Percentiles rank a stretch among this genome's conserved stretches.
These are phyloP conservation scores for Euproctis similis DNA, from an alignment of 2,888 invertebrate genomes.

Conservation along the genomic window DNA sequence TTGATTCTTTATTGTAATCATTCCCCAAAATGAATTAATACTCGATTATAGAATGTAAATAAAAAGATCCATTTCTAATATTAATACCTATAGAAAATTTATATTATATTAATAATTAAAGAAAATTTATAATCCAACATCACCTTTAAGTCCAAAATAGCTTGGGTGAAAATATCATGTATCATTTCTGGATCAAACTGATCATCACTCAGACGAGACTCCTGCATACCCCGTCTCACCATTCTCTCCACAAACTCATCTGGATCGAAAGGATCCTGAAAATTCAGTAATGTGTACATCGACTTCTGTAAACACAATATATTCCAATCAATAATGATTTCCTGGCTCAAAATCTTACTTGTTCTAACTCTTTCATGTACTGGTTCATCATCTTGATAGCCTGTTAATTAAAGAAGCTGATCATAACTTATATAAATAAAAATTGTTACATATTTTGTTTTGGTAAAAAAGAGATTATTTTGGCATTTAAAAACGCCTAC, in stretches of 20 bases:
- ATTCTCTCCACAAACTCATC: constrained; percentile 98
- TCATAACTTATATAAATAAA: too few relatives aligned
- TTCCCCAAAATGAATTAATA: too few relatives aligned
- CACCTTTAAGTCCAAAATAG: constrained; percentile 85
- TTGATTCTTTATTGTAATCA: too few relatives aligned
- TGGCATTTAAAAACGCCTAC: constrained; percentile 3
- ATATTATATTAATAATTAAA: too few relatives aligned
- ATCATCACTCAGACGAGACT: constrained; percentile 78
- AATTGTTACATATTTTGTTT: too few relatives aligned
- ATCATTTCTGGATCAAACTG: constrained; percentile 89
- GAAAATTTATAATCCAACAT: too few relatives aligned
- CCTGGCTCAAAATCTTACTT: constrained; percentile 71
- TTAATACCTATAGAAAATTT: too few relatives aligned
- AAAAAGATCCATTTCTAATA: too few relatives aligned
- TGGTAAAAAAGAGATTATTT: too few relatives aligned
- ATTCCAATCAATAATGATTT: not conserved
- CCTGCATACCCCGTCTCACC: constrained; percentile 93
- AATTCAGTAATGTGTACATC: constrained; percentile 14
- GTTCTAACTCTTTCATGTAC: constrained; percentile 90
- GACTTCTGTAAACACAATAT: not conserved
- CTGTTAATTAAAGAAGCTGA: too few relatives aligned
- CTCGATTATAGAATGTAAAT: too few relatives aligned
- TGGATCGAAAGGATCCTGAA: constrained; percentile 95
- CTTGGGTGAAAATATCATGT: constrained; percentile 94
- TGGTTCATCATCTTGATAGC: constrained; percentile 86